Percentiles rank a stretch among this genome's conserved stretches.
Conservation (phyloP, 2,113 vertebrate genomes). For the human region DNA sequence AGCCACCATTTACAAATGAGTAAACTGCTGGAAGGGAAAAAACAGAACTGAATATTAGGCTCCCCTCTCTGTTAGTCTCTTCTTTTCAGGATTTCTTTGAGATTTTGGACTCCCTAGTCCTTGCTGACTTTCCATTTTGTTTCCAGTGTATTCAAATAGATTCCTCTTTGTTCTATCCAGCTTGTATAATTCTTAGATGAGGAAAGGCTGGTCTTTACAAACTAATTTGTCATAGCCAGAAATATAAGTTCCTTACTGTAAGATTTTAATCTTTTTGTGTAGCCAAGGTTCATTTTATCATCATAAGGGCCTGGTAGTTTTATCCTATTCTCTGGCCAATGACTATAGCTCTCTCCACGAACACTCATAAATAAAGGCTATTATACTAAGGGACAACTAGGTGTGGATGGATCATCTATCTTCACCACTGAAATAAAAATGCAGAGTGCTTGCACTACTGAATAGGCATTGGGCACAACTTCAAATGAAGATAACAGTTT, state of each 20-base stretch:
- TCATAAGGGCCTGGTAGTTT: neutral
- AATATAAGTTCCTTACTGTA: neutral
- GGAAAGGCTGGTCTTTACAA: neutral
- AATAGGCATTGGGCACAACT: neutral
- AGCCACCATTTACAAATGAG: neutral
- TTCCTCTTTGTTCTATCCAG: neutral
- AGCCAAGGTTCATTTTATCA: conserved; percentile 34
- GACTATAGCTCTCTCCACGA: neutral
- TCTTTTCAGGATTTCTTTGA: neutral
- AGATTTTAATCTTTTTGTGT: conserved; percentile 36
- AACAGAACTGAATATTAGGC: neutral
- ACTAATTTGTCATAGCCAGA: conserved; percentile 15
- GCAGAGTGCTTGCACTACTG: neutral
- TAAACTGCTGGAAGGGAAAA: neutral
- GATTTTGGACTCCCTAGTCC: neutral
- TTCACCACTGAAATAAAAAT: conserved; percentile 33
- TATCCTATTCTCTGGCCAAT: neutral
- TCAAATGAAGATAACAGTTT: neutral
- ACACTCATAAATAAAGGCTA: neutral
- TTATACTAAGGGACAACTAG: neutral
- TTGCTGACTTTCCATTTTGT: neutral
- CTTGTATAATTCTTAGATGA: neutral
- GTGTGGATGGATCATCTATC: neutral
- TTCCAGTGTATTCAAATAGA: neutral
- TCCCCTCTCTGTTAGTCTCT: neutral